Conservation (phyloP, 2,888 invertebrate species). For the Acronicta alni region DNA sequence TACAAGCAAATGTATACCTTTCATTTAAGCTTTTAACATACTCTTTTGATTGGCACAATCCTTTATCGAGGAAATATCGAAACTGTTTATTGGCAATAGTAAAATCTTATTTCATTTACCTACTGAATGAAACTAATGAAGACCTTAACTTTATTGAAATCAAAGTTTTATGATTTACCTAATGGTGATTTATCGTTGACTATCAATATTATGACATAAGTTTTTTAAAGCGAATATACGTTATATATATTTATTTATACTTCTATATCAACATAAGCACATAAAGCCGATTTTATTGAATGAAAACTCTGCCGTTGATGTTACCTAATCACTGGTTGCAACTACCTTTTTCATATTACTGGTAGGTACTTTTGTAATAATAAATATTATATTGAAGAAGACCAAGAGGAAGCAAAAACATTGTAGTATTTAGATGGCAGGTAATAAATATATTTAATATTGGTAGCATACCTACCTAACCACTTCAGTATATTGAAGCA, state of each 20-base stretch:
- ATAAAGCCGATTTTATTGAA: constrained; percentile 14
- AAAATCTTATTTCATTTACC: constrained; percentile 46
- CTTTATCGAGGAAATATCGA: constrained; percentile 42
- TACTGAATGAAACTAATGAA: constrained; percentile 43
- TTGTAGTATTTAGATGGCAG: no score
- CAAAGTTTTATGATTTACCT: constrained; percentile 30
- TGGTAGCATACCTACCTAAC: no score
- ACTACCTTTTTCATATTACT: no score
- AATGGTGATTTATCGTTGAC: constrained; percentile 17
- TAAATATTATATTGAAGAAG: no score
- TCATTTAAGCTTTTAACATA: constrained; percentile 52
- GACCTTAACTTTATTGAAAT: constrained; percentile 29
- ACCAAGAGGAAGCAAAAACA: no score
- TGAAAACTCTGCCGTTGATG: no score
- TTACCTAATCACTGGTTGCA: no score
- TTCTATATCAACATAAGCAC: constrained; percentile 5
- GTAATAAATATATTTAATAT: no score
- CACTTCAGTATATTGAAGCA: not conserved
- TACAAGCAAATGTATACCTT: constrained; percentile 59
- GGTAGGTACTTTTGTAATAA: no score
- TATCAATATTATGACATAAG: constrained; percentile 29
- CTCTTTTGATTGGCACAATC: constrained; percentile 36
- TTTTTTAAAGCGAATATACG: constrained; percentile 36
- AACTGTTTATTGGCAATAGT: constrained; percentile 44
- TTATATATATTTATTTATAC: constrained; percentile 15